Evolutionary conservation across 1,140 invertebrate genomes (phyloP), one percentile per base, ranked within the genome.

Genomic region (Sarcophaga bullata): DNA sequence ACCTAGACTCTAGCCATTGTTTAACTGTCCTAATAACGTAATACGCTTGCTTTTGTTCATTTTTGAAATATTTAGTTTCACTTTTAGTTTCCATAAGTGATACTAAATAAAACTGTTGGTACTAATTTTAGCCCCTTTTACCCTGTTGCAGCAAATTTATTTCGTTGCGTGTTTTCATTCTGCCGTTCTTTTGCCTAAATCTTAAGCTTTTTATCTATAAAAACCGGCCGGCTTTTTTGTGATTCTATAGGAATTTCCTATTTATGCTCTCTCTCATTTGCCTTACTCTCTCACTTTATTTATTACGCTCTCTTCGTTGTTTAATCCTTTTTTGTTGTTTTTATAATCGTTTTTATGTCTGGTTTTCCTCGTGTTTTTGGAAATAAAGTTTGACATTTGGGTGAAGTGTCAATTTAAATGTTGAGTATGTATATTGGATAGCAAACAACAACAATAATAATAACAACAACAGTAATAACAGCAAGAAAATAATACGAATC

Each of bases 321-420:
- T n/a, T 72, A 48, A 48, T 17, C 47, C 48, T 50, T 68, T n/a
- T 78, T 50, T 11, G n/a, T 76, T 47, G 7, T 76, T 47, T 8
- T 19, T 10, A 3, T 10, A 37, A 6, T 73, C 68, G 19, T 17
- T 15, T n/a, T n/a, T 15, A 68, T 25, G 19, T 11, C 68, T 11
- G 5, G 68, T 19, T 49, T 49, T 13, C n/a, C 19, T 17, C 19
- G 50, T 9, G 62, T n/a, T 8, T 37, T 37, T 68, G 62, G n/a
- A 68, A 68, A 48, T 48, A 48, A 15, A n/a, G 9, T 78, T 52
- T 47, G 48, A 78, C 75, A 52, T 78, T 78, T 50, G 17, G 75
- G n/a, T 78, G 17, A 78, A 78, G 75, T 78, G 75, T 78, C 75
- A 78, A 78, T 78, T 50, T 78, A 7, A 78, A 50, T 78, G 75